Evolutionary conservation across 2,888 invertebrate genomes (phyloP).

Genomic region (Entomobrya multifasciata): DNA sequence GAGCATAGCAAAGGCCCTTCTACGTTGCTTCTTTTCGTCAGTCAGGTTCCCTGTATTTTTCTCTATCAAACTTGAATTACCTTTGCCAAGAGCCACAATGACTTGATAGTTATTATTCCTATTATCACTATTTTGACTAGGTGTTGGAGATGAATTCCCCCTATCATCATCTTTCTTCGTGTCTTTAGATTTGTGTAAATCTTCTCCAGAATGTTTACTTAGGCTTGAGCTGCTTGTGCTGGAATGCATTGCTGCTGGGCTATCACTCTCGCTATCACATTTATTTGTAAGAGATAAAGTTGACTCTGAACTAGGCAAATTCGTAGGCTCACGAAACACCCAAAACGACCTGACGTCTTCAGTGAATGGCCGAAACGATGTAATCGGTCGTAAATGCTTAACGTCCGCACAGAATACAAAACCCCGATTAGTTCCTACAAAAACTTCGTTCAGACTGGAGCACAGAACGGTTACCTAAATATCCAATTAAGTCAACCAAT

Average conservation of each 20-base stretch:
- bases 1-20: conserved; percentile 77
- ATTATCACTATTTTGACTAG: conserved; percentile 69
- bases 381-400: conserved; percentile 90
- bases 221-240: conserved; percentile 72
- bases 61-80: conserved; percentile 77
- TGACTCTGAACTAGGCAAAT: conserved; percentile 52
- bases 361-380: conserved; percentile 95
- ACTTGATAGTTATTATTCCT: conserved; percentile 70
- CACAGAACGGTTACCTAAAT: conserved; percentile 87
- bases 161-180: conserved; percentile 47
- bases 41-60: conserved; percentile 70
- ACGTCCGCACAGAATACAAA: conserved; percentile 95
- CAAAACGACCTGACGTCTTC: conserved; percentile 86
- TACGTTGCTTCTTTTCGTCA: conserved; percentile 74
- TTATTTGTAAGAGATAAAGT: conserved; percentile 57
- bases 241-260: conserved; percentile 66
- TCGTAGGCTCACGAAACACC: conserved; percentile 80
- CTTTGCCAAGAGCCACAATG: conserved; percentile 77
- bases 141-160: conserved; percentile 70
- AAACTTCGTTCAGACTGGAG: conserved; percentile 86
- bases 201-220: conserved; percentile 45
- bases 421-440: conserved; percentile 97
- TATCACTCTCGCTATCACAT: conserved; percentile 73
- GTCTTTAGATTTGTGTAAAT: conserved; percentile 52
- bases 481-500: background rate